These are phyloP conservation scores for Anabacerthia variegaticeps DNA, from an alignment of 2,797 vertebrate species.

Conservation along the genomic window DNA sequence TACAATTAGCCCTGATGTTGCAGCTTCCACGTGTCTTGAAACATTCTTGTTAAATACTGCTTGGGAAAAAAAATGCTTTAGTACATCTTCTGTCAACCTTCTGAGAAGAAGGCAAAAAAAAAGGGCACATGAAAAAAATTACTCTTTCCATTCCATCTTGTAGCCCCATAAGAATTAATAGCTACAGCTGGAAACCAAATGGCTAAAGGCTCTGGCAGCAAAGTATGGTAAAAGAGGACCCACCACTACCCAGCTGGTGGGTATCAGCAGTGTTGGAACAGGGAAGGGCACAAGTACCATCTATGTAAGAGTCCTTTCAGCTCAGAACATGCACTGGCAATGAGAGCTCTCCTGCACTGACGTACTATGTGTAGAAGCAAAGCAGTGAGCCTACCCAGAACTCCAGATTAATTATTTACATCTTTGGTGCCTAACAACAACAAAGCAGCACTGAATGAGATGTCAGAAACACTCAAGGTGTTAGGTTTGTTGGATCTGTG, in stretches of 20 bases:
- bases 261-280: background rate
- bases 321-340: background rate
- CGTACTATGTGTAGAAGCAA: background rate
- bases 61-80: background rate
- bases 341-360: background rate
- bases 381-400: background rate
- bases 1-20: background rate
- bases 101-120: background rate
- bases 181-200: background rate
- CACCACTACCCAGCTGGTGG: background rate
- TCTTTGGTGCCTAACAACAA: background rate
- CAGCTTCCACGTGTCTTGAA: background rate
- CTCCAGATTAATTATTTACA: background rate
- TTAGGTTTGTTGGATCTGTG: background rate
- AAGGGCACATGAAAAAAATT: fast-evolving
- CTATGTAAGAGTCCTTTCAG: background rate
- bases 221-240: background rate
- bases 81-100: background rate
- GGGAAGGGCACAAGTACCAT: background rate
- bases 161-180: background rate
- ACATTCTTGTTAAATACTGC: background rate
- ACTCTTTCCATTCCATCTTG: background rate
- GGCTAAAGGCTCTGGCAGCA: background rate
- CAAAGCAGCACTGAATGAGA: background rate
- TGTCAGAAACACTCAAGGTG: background rate